Conservation (phyloP, 2,888 invertebrate genomes). For the Sinotaia quadrata region DNA sequence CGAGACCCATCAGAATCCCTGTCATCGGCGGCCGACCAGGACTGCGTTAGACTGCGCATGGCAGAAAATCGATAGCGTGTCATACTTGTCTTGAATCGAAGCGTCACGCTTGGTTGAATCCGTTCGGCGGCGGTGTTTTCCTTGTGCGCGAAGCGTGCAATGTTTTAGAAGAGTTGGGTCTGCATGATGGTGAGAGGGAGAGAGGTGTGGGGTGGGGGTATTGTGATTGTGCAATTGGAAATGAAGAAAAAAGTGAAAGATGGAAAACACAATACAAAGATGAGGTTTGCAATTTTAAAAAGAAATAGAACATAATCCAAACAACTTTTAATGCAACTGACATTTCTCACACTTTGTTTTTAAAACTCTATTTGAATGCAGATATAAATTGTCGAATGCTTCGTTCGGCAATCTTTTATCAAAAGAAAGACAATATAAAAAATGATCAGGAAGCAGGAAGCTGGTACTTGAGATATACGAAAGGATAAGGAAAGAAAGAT, state of each 20-base stretch:
- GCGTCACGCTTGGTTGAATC: constrained; percentile 2
- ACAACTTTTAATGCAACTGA: too few species aligned
- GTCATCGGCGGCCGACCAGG: constrained; percentile 15
- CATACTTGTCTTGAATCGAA: constrained; percentile 21
- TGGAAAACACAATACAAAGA: not conserved
- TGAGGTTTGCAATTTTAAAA: not conserved
- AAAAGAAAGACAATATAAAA: too few species aligned
- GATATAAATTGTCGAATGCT: too few species aligned
- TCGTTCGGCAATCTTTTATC: too few species aligned
- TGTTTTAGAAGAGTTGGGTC: constrained; percentile 21
- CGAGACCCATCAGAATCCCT: not conserved
- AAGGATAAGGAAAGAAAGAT: too few species aligned
- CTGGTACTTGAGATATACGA: too few species aligned
- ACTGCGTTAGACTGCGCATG: constrained; percentile 17
- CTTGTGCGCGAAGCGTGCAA: constrained; percentile 27
- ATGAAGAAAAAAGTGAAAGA: not conserved
- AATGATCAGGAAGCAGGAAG: too few species aligned
- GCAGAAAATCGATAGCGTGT: constrained; percentile 28
- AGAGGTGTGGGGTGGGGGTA: constrained; percentile 2
- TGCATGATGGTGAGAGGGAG: not conserved
- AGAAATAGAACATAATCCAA: not conserved
- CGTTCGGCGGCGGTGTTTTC: constrained; percentile 22
- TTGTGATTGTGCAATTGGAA: too few species aligned
- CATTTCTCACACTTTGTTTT: too few species aligned
- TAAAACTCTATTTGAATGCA: too few species aligned